Conservation (phyloP, 2,113 vertebrate species). For the Scomber japonicus region DNA sequence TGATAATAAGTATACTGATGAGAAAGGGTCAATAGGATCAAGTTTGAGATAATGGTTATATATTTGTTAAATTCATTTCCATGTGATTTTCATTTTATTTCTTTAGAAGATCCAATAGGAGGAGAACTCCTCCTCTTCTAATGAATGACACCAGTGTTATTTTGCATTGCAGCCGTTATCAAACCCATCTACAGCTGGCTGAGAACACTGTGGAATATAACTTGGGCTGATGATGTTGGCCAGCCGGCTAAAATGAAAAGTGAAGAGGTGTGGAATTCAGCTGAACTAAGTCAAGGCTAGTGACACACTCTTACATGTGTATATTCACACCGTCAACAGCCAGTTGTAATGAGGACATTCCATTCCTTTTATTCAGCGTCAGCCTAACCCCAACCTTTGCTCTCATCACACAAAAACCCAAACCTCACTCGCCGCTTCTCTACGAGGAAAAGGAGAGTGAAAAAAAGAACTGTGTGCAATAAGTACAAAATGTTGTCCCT, state of each 20-base stretch:
- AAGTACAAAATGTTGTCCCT: constrained; percentile 42
- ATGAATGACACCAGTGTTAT: neutral
- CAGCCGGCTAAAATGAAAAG: constrained; percentile 1
- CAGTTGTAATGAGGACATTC: constrained; percentile 34
- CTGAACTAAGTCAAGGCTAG: neutral
- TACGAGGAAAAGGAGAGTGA: neutral
- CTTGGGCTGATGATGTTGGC: neutral
- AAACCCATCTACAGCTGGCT: neutral
- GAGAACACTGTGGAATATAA: neutral
- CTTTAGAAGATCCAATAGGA: too few relatives aligned
- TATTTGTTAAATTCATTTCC: too few relatives aligned
- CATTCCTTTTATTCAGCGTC: constrained; percentile 32
- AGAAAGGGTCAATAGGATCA: too few relatives aligned
- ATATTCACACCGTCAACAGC: constrained; percentile 10
- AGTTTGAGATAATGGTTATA: too few relatives aligned
- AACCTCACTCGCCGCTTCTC: neutral
- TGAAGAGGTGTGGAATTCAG: constrained; percentile 18
- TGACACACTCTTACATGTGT: neutral
- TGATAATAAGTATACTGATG: too few relatives aligned
- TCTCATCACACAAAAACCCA: constrained; percentile 34
- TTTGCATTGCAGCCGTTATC: too few relatives aligned
- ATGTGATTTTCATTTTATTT: too few relatives aligned
- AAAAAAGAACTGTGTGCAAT: constrained; percentile 33
- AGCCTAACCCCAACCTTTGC: constrained; percentile 1
- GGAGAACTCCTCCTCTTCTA: neutral